These are phyloP conservation scores for Oreochromis niloticus DNA, from an alignment of 2,113 vertebrate species.

Conservation along the genomic window DNA sequence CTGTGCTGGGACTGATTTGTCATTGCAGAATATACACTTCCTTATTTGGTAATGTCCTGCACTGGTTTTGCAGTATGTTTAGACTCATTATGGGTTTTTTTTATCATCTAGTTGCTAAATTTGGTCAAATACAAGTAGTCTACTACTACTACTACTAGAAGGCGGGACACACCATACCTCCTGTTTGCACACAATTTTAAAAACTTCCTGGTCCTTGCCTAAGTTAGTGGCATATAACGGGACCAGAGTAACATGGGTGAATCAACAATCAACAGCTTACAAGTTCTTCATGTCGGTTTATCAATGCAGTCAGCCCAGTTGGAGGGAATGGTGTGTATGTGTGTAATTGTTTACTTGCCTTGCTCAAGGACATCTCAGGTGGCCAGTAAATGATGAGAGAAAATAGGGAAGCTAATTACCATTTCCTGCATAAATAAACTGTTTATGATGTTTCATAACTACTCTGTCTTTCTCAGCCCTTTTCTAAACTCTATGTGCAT, in stretches of 20 bases:
- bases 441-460: slow-evolving; percentile 27
- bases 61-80: neutral
- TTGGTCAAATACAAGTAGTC: neutral
- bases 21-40: neutral
- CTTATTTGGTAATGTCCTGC: neutral
- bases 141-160: neutral
- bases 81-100: accelerated
- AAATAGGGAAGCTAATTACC: slow-evolving; percentile 43
- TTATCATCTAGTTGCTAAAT: neutral
- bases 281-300: neutral
- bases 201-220: neutral
- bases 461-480: neutral
- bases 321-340: neutral
- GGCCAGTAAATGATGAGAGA: slow-evolving; percentile 32
- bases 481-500: neutral
- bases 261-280: neutral
- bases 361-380: slow-evolving; percentile 46
- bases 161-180: neutral
- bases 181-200: neutral
- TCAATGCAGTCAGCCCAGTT: neutral
- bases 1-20: neutral
- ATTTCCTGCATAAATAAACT: slow-evolving; percentile 51
- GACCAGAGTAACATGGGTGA: neutral
- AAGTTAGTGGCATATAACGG: neutral
- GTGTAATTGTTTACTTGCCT: slow-evolving; percentile 21